A percentile compares a stretch with the other conserved stretches of the same genome.
Conservation (phyloP, 2,888 invertebrate genomes). For the Pristionchus exspectatus region DNA sequence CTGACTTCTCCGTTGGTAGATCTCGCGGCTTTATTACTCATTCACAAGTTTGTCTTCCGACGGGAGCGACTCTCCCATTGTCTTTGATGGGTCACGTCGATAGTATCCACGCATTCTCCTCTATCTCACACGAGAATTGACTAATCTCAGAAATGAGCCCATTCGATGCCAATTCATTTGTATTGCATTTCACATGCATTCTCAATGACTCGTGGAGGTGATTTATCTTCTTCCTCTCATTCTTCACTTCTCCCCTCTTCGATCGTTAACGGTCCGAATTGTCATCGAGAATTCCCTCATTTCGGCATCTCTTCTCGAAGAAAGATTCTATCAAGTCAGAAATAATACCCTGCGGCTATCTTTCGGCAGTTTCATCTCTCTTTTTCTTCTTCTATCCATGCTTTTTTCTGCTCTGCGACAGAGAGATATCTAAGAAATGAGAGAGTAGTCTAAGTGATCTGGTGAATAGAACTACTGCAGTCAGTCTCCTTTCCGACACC, state of each 20-base stretch:
- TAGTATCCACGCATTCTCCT: background rate
- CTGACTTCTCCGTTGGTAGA: background rate
- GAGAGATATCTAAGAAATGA: background rate
- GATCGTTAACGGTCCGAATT: background rate
- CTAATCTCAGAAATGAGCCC: constrained; percentile 33
- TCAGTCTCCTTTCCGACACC: constrained; percentile 13
- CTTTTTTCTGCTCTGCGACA: background rate
- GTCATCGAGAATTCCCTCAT: constrained; percentile 27
- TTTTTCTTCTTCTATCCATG: background rate
- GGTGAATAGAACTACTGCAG: background rate
- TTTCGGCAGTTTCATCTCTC: constrained; percentile 14
- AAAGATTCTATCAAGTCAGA: constrained; percentile 24
- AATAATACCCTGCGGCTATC: constrained; percentile 29
- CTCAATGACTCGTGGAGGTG: constrained; percentile 14
- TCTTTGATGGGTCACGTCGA: constrained; percentile 14
- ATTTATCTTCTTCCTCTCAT: constrained; percentile 13
- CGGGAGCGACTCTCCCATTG: background rate
- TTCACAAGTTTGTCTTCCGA: constrained; percentile 25
- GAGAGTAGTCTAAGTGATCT: constrained; percentile 4
- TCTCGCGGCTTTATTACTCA: constrained; percentile 6
- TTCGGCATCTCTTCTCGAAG: constrained; percentile 31
- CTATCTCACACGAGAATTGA: background rate
- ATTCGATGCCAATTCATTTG: constrained; percentile 29
- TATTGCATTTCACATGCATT: constrained; percentile 41
- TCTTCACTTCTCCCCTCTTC: background rate